Base-by-base conservation (phyloP, 2,113 vertebrate genomes). In the Echinops telfairi region DNA sequence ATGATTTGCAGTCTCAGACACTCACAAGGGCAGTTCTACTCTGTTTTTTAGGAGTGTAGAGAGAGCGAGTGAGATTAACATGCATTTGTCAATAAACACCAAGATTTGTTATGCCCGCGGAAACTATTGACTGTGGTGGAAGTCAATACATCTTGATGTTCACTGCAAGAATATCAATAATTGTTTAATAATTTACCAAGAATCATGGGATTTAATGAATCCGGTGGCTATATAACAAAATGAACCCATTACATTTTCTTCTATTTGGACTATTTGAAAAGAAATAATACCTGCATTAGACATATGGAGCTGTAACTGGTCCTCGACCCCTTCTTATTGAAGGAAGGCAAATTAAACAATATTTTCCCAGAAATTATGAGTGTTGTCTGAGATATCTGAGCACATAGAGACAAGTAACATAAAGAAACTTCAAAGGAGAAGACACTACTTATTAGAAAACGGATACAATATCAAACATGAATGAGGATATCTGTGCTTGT, bases 171-270 rank as follows among this genome's bases (percentile, higher is more conserved):
- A 80, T 95, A 93, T 96, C 92, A 92, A 93, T 94, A 90, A 86
- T 64, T 90, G 43, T 79, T 96, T 93, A 93, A 96, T 94, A 95
- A 95, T 94, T 95, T 96, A 96, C 77, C 20, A 92, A 89, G 84
- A 92, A 84, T 89, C 81, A 7, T 36, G 62, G 38, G 68, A 94
- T 75, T 95, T 89, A 91, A 95, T 60, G 84, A 71, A 75, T 43
- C 81, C 82, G 57, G 93, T 92, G 82, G n/a, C 66, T 90, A 70
- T 88, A 27, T 76, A 93, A 40, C 90, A 66, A 86, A 88, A 29
- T 60, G 71, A 93, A 94, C 75, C 53, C 17, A 80, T 90, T 68
- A 89, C 4, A 40, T 14, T 58, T 95, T 47, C 77, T 90, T 83
- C 81, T 22, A 73, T 53, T 53, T 53, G 22, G 68, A 47, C 71